Evolutionary conservation across 2,888 invertebrate species (phyloP).

Genomic region (Linnaemya vulpina): DNA sequence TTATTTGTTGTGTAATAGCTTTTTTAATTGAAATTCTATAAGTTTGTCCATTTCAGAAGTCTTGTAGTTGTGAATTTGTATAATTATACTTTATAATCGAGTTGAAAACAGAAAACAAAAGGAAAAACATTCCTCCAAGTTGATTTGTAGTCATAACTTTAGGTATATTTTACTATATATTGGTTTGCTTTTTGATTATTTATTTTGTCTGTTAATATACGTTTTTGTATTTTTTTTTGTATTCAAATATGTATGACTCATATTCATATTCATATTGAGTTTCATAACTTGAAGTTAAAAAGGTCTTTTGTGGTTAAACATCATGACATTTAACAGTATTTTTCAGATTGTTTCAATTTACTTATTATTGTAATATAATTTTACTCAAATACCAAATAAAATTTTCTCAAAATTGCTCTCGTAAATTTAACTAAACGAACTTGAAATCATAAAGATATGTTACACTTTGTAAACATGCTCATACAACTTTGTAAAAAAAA

Average conservation of each 20-base stretch:
- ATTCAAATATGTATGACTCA: slow-evolving; percentile 58
- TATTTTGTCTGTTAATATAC: slow-evolving; percentile 21
- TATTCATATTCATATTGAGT: slow-evolving; percentile 62
- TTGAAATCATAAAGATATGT: slow-evolving; percentile 20
- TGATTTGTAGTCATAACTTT: slow-evolving; percentile 48
- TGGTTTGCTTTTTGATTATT: slow-evolving; percentile 29
- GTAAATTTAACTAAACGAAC: slow-evolving; percentile 3
- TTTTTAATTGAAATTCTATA: slow-evolving; percentile 31
- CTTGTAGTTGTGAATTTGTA: slow-evolving; percentile 24
- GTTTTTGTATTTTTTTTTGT: slow-evolving; percentile 24
- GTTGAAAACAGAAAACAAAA: slow-evolving; percentile 15
- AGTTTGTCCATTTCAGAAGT: slow-evolving; percentile 3
- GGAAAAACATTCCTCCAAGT: slow-evolving; percentile 22
- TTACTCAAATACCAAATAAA: no score
- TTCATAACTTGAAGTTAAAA: slow-evolving; percentile 51
- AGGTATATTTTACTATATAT: slow-evolving; percentile 43
- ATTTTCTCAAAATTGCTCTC: slow-evolving; percentile 41
- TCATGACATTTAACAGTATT: slow-evolving; percentile 53
- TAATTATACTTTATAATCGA: slow-evolving; percentile 43
- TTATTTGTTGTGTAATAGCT: slow-evolving; percentile 38
- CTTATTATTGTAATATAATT: no score
- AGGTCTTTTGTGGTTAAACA: slow-evolving; percentile 45
- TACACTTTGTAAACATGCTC: slow-evolving; percentile 56
- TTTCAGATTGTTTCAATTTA: slow-evolving; percentile 6
- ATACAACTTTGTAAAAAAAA: slow-evolving; percentile 7